Conservation (phyloP, 2,113 vertebrate species). For the Tupaia chinensis region DNA sequence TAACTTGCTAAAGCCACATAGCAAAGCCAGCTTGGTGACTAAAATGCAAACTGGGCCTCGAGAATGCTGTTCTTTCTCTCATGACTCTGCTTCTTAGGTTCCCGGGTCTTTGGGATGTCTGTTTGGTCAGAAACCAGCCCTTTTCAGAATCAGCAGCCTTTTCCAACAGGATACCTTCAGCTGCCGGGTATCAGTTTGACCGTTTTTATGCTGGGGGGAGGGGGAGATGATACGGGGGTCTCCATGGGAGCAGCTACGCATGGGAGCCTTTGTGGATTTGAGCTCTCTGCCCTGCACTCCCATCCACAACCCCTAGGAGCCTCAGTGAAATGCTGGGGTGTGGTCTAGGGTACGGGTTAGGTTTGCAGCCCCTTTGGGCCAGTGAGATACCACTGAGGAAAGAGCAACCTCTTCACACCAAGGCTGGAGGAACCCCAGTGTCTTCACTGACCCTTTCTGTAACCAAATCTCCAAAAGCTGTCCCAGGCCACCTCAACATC, state of each 20-base stretch:
- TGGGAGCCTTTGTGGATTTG: not conserved
- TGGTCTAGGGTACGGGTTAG: fast-evolving
- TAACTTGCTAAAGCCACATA: not conserved
- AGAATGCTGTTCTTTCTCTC: fast-evolving
- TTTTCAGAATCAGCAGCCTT: not conserved
- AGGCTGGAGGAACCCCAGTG: not conserved
- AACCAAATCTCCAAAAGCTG: not conserved
- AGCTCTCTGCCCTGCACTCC: not conserved
- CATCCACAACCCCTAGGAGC: not conserved
- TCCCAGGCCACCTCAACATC: no score
- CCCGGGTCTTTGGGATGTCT: not conserved
- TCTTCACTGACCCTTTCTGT: not conserved
- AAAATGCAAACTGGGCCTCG: no score
- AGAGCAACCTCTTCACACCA: not conserved
- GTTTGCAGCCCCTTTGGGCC: not conserved
- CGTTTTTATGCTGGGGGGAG: not conserved
- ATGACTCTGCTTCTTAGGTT: not conserved
- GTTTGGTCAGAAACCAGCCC: not conserved
- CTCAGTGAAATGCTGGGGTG: not conserved
- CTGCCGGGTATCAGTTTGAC: fast-evolving
- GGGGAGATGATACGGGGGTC: not conserved
- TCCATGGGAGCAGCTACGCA: not conserved
- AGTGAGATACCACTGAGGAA: not conserved
- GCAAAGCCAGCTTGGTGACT: not conserved
- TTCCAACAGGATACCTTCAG: fast-evolving